Base-by-base conservation (phyloP, 2,888 invertebrate genomes). In the Pardosa pseudoannulata region DNA sequence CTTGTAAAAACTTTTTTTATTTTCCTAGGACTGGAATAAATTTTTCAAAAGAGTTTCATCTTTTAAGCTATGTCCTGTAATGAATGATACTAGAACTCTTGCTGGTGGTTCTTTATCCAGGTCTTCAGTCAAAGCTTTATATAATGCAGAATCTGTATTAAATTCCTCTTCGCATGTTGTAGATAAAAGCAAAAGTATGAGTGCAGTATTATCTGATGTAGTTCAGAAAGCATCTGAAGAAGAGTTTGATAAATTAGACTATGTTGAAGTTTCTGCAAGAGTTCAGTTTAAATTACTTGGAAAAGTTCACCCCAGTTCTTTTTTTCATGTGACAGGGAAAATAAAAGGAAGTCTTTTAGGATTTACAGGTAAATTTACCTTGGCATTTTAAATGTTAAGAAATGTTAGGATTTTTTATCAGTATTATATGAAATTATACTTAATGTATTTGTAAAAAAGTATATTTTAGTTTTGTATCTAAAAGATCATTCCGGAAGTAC, bases 141-240 rank as follows among this genome's bases (percentile, higher is more conserved):
- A 16, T 16, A 9, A 46, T 2, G n/a, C 13, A 11, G 29, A 65
- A 29, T 13, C 65, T 16, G n/a, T 46, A 16, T 46, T 46, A 16
- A 72, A 74, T 76, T 74, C 79, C 28, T 65, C 79, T n/a, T 28
- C 62, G 16, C 73, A 76, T 39, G 71, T 78, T 56, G 81, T 81
- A 7, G 87, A 87, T 81, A 70, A 71, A 13, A 86, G 79, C 28
- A 88, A 83, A 46, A 88, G 83, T 28, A 74, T 83, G 83, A 79
- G 83, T 74, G 88, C 88, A 50, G 76, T 88, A 16, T 56, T 88
- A 28, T 74, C 88, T 13, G 41, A 82, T 41, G 71, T 88, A 27
- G 85, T 79, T 29, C 71, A 86, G 31, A 32, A 64, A n/a, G 88
- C 68, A 28, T 29, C 39, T 28, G 71, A 78, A 27, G 81, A 78